Base-by-base conservation (phyloP, 2,888 invertebrate species). In the Ypsolopha sequella region DNA sequence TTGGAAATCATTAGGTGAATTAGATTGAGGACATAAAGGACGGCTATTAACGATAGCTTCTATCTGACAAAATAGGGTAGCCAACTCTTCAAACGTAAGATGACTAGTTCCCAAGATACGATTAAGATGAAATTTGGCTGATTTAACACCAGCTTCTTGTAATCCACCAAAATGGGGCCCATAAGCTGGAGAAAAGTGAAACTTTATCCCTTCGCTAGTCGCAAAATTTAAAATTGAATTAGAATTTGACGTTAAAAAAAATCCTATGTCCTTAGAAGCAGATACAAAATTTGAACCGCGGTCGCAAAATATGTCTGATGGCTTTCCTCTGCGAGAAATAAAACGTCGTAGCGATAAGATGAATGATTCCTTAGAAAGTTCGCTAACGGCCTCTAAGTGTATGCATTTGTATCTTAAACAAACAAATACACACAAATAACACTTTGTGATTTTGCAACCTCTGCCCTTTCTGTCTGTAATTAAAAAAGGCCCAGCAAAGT, bases 161-260 rank as follows among this genome's bases (percentile, higher is more conserved):
- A 38, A 13, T 94, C 94, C 7, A 94, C 93, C 1, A 94, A 94
- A 70, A 93, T 93, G 67, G 94, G 94, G 53, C 94, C 90, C 67
- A 94, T 94, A 36, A 94, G 46, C 46, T 6, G 46, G 46, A 35
- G n/a, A 13, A 46, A 46, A 46, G 35, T 10, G 34, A 35, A 46
- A 46, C 9, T 14, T 48, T 6, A 48, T 36, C 2, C 36, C 36
- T 45, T 14, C 9, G 1, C 10, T 8, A 33, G 14, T 24, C 7
- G 13, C 45, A 7, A 33, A 45, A 7, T 34, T 33, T 2, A 6
- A 9, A 14, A 45, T 7, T 9, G 8, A 7, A 7, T 45, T 33
- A 7, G n/a, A n/a, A 24, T 41, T 41, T 6, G n/a, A 6, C 7
- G n/a, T 13, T n/a, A 41, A 6, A 41, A 41, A 41, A 11, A 11